A percentile compares a stretch with the other conserved stretches of the same genome.
Evolutionary conservation across 2,113 vertebrate species (phyloP).

Genomic region (Vulpes ferrilata): DNA sequence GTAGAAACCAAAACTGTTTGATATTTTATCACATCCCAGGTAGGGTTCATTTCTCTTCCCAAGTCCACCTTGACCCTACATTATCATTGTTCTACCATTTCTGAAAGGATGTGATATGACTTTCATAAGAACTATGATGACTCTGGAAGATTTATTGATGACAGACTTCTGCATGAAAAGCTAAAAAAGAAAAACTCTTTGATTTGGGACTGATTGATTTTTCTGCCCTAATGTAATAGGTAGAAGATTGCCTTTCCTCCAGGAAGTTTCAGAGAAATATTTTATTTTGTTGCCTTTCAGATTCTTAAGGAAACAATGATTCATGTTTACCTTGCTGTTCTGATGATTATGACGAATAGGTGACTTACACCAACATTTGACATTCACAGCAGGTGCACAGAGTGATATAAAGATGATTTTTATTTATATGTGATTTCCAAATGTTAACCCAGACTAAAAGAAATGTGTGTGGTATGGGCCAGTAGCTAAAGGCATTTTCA

Average conservation of each 20-base stretch:
- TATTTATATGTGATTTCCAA: constrained; percentile 55
- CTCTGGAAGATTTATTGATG: constrained; percentile 46
- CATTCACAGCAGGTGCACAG: background rate
- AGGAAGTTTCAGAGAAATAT: constrained; percentile 51
- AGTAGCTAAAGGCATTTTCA: background rate
- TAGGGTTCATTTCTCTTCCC: constrained; percentile 56
- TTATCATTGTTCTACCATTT: constrained; percentile 30
- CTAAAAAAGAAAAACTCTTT: constrained; percentile 63
- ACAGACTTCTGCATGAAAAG: constrained; percentile 28
- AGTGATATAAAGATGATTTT: background rate
- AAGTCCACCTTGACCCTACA: background rate
- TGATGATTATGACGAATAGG: constrained; percentile 55
- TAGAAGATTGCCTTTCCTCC: constrained; percentile 56
- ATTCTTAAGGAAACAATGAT: constrained; percentile 51
- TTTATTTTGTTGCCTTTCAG: constrained; percentile 55
- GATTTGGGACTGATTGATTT: constrained; percentile 70
- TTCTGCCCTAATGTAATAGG: constrained; percentile 3
- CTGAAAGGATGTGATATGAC: background rate
- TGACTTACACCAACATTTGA: background rate
- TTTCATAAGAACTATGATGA: constrained; percentile 1
- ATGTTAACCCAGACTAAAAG: constrained; percentile 56
- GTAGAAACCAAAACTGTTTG: constrained; percentile 27
- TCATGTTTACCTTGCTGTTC: constrained; percentile 57
- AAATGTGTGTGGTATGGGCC: background rate
- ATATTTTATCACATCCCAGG: background rate